A percentile compares a stretch with the other conserved stretches of the same genome.
Conservation (phyloP, 2,113 vertebrate species). For the Pseudorasbora parva region DNA sequence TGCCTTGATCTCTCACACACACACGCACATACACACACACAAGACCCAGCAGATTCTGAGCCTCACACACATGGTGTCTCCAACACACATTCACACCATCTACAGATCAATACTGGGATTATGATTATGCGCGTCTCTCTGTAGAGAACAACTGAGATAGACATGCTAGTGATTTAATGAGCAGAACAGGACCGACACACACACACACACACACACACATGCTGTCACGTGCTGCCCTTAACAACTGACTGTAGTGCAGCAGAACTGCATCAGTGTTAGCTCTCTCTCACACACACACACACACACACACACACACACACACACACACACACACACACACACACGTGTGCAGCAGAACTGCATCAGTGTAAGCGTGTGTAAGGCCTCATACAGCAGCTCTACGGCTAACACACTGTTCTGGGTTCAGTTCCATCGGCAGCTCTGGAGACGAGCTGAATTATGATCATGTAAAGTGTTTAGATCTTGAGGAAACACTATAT, state of each 20-base stretch:
- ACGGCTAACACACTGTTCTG: not conserved
- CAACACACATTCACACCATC: not conserved
- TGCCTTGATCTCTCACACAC: not conserved
- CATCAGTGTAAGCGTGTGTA: not conserved
- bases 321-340: not conserved
- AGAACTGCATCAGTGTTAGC: too few species aligned
- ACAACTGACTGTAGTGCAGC: slow-evolving; percentile 15
- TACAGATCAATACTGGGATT: not conserved
- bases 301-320: too few species aligned
- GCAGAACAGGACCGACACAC: not conserved
- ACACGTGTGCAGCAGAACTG: not conserved
- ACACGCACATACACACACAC: too few species aligned
- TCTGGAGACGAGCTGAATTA: too few species aligned
- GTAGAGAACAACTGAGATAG: not conserved
- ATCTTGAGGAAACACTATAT: too few species aligned
- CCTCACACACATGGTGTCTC: too few species aligned
- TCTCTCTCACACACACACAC: too few species aligned
- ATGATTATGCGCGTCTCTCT: not conserved
- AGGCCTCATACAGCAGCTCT: not conserved
- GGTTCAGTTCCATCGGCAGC: not conserved
- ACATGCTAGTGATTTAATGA: not conserved
- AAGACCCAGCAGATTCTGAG: too few species aligned
- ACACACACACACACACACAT: not conserved
- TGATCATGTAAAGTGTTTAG: not conserved
- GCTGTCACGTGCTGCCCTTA: slow-evolving; percentile 10